Evolutionary conservation across 2,888 invertebrate species (phyloP), one percentile per base, ranked within the genome.

Genomic region (Tortricodes alternella): DNA sequence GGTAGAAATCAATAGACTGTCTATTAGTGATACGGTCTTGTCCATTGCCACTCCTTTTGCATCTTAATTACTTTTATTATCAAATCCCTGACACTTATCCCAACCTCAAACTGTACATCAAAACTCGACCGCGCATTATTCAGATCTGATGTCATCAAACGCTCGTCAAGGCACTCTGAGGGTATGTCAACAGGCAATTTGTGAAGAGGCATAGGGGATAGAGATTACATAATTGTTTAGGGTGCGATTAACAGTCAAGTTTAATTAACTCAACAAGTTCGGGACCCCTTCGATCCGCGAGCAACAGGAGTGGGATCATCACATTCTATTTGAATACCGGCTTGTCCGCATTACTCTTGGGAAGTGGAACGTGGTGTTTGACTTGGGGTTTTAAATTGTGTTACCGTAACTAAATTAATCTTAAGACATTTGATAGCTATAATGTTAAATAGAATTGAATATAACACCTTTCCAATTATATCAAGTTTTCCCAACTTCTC

Each of bases 241-340:
- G 82, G 85, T 78, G 74, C 73, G 76, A 78, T 83, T 83, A 76
- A 78, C 78, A 74, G 74, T 74, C 73, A 69, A 77, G 74, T 78
- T 84, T 84, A 85, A 87, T 87, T 82, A 80, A 75, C 81, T 85
- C 85, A 83, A 87, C 83, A 83, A 85, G 84, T 81, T 76, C 77
- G 66, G 70, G 76, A 70, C 81, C 84, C 77, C 76, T 76, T 74
- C 70, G 73, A 70, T 65, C 64, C 58, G 65, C 71, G 73, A 73
- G 74, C 73, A 75, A 70, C 68, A 67, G 61, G 70, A 67, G 66
- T 71, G 16, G 38, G 23, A 37, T 39, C 46, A 27, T 58, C 27
- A 21, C 58, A 53, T 53, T 53, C 53, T 41, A 53, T 58, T 53
- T 58, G 41, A 58, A 53, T 48, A 41, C 37, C 43, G 37, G 16